Evolutionary conservation across 2,888 invertebrate genomes (phyloP).

Genomic region (Ectemnius cavifrons): DNA sequence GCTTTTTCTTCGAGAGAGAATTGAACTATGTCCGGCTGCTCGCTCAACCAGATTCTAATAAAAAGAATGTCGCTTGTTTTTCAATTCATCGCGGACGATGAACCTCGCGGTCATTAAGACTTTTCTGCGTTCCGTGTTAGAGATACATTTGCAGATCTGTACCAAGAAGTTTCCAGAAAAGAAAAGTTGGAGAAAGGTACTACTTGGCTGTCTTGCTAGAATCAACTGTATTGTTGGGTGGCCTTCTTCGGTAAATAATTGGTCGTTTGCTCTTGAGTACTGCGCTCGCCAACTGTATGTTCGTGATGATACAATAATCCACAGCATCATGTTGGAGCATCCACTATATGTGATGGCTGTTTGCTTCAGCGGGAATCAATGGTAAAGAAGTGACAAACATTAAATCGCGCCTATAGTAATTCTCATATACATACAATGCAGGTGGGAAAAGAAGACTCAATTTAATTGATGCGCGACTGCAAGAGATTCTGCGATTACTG

Average conservation of each 20-base stretch:
- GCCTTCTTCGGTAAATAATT: constrained; percentile 27
- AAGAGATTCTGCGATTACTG: no score
- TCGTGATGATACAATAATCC: no score
- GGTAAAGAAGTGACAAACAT: no score
- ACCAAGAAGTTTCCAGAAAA: constrained; percentile 20
- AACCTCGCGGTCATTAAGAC: neutral
- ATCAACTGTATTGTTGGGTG: constrained; percentile 14
- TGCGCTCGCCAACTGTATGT: no score
- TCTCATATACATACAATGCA: no score
- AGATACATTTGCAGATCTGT: neutral
- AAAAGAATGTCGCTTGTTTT: neutral
- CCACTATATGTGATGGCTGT: no score
- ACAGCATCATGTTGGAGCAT: no score
- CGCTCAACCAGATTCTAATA: neutral
- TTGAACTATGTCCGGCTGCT: neutral
- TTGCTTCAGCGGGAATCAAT: no score
- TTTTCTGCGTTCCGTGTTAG: neutral
- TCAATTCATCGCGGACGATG: neutral
- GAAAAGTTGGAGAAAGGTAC: constrained; percentile 36
- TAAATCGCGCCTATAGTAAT: no score
- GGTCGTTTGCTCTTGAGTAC: constrained; percentile 7
- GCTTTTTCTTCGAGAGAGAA: neutral
- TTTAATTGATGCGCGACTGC: no score
- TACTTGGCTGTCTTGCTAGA: constrained; percentile 17
- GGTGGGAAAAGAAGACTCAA: no score